Conservation (phyloP, 2,113 vertebrate genomes). For the Gavia stellata region DNA sequence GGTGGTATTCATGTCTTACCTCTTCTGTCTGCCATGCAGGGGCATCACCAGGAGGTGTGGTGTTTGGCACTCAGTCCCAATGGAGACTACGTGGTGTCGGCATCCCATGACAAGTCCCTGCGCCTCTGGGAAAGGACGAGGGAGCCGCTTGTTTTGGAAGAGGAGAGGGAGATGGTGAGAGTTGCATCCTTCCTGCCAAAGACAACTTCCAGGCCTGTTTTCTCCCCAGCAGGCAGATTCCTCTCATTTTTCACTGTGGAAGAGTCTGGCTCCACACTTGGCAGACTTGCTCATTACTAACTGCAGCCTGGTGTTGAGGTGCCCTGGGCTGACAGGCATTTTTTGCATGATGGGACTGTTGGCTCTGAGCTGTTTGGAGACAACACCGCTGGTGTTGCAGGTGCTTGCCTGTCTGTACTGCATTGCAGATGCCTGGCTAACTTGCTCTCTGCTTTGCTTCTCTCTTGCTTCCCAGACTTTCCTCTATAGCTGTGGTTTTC, state of each 20-base stretch:
- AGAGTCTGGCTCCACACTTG: neutral
- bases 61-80: slow-evolving; percentile 90
- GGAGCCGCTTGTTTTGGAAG: slow-evolving; percentile 92
- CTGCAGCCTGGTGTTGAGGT: neutral
- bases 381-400: neutral
- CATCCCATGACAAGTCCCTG: slow-evolving; percentile 94
- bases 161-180: slow-evolving; percentile 92
- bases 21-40: slow-evolving; percentile 67
- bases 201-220: neutral
- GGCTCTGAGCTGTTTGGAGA: neutral
- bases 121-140: slow-evolving; percentile 94
- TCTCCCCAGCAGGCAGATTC: neutral
- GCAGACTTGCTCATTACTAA: neutral
- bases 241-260: neutral
- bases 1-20: neutral
- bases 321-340: neutral
- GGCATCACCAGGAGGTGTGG: slow-evolving; percentile 94
- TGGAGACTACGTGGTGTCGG: slow-evolving; percentile 89
- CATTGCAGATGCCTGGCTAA: neutral
- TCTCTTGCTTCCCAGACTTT: neutral
- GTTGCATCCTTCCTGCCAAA: neutral
- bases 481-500: neutral
- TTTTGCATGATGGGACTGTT: neutral
- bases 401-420: neutral
- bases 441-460: neutral